These are phyloP conservation scores for Anguilla rostrata DNA, from an alignment of 2,113 vertebrate genomes.

Conservation along the genomic window DNA sequence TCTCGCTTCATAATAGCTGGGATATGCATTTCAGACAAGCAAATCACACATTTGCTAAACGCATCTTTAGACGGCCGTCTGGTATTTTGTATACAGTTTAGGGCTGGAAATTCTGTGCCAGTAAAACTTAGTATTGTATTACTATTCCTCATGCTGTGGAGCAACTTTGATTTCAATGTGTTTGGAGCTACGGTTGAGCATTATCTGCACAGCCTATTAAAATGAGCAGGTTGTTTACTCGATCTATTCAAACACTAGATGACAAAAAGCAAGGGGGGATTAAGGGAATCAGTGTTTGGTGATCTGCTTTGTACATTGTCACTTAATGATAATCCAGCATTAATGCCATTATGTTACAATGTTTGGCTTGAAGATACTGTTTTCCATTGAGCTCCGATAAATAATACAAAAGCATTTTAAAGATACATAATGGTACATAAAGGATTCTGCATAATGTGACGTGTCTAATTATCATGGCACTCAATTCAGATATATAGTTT, in stretches of 20 bases:
- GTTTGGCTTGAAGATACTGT: neutral
- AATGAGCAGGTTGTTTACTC: neutral
- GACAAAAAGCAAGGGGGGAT: neutral
- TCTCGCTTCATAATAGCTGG: neutral
- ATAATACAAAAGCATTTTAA: too few species aligned
- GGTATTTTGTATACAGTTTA: neutral
- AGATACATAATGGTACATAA: too few species aligned
- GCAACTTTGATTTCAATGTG: neutral
- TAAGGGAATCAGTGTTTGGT: neutral
- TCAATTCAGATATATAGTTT: neutral
- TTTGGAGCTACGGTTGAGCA: neutral
- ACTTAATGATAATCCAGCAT: neutral
- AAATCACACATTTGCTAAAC: neutral
- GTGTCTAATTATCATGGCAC: neutral
- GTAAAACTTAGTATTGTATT: neutral
- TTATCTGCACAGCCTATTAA: neutral
- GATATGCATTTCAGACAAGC: neutral
- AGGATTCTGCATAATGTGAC: neutral
- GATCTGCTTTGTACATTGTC: neutral
- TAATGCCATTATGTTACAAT: neutral
- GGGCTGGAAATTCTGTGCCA: neutral
- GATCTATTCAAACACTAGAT: neutral
- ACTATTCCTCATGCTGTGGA: neutral
- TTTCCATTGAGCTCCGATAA: too few species aligned
- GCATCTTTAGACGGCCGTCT: neutral